phyloP scores from a whole-genome alignment of 2,888 invertebrate species.

The Lissonota sp. region DNA sequence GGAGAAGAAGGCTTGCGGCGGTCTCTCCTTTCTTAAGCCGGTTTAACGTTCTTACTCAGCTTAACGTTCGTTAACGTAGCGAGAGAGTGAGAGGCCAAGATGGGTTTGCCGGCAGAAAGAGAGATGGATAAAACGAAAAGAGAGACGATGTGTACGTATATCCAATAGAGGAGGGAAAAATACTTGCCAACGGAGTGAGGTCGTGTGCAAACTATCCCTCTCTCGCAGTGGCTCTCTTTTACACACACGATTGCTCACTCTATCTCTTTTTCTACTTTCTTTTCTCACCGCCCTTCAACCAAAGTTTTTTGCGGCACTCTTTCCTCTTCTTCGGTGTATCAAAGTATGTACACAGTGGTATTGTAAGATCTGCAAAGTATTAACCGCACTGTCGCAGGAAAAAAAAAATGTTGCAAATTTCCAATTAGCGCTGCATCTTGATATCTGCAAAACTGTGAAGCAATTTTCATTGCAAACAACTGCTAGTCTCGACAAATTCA shows the following conservation, averaged over 20 bases:
- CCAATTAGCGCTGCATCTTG: too few species aligned
- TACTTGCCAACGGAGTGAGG: background rate
- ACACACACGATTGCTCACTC: constrained; percentile 9
- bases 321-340: background rate
- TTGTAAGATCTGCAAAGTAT: background rate
- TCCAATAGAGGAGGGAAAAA: constrained; percentile 3
- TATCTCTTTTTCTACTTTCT: background rate
- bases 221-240: constrained; percentile 6
- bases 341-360: background rate
- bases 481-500: too few species aligned
- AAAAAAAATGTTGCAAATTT: too few species aligned
- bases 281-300: background rate
- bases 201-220: background rate
- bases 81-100: constrained; percentile 19
- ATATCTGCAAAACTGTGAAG: too few species aligned
- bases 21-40: constrained; percentile 70
- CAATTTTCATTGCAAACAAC: too few species aligned
- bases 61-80: constrained; percentile 73
- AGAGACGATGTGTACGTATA: background rate
- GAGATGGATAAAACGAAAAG: constrained; percentile 26
- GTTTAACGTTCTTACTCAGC: constrained; percentile 76
- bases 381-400: too few species aligned
- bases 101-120: constrained; percentile 22
- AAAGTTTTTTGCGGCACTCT: constrained; percentile 15
- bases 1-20: constrained; percentile 45